Base-by-base conservation (phyloP, 1,140 invertebrate species). In the Triops longicaudatus region DNA sequence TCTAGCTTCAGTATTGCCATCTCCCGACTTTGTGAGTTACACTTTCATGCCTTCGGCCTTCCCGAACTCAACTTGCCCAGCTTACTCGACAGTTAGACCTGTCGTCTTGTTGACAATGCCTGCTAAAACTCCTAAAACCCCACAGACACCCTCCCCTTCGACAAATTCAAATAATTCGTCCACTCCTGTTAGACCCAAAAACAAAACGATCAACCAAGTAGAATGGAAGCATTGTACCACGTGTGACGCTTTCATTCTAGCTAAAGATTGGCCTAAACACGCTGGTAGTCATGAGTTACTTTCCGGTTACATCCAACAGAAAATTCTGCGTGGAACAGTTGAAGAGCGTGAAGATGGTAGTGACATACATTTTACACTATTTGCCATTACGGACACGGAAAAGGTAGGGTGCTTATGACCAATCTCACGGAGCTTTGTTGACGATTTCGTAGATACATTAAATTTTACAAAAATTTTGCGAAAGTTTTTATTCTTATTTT, bases 61-160 rank as follows among this genome's bases (percentile, higher is more conserved):
- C n/a, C n/a, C n/a, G n/a, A n/a, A n/a, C n/a, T n/a, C n/a, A n/a
- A n/a, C n/a, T n/a, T n/a, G n/a, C n/a, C n/a, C n/a, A n/a, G n/a
- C n/a, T n/a, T n/a, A n/a, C n/a, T n/a, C n/a, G n/a, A n/a, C n/a
- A n/a, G n/a, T n/a, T n/a, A n/a, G n/a, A n/a, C n/a, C n/a, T n/a
- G n/a, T n/a, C n/a, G n/a, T n/a, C n/a, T n/a, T 28, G 26, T 22
- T 26, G 28, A 77, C 22, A 73, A 77, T 77, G 76, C 22, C 76
- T 9, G 72, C 73, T 11, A 77, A 77, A 73, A 77, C 76, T 0
- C 76, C 76, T 0, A 73, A 43, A 77, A 77, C 76, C n/a, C 76
- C 76, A 17, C 71, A 77, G 26, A 74, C 71, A 73, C 71, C 31
- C 27, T 73, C 76, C 17, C 27, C 10, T 73, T 44, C 17, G 22